Base-by-base conservation (phyloP, 2,113 vertebrate genomes). In the Leptocoma aspasia region DNA sequence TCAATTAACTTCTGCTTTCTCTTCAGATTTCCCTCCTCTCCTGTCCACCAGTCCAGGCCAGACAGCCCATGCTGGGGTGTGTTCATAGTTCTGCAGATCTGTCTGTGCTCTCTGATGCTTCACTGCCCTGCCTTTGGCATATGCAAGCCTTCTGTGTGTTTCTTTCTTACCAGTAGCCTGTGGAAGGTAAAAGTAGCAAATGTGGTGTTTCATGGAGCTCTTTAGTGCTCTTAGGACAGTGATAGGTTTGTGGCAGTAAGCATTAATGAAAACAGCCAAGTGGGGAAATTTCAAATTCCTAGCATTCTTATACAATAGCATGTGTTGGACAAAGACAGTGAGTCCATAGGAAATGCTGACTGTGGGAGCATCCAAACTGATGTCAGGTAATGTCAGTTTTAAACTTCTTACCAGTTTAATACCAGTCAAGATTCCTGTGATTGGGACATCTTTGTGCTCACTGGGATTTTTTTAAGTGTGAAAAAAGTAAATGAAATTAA, bases 1-100 rank as follows among this genome's bases (percentile, higher is more conserved):
- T 68, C 53, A 56, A 15, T 87, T 71, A 79, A 20, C 10, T 75
- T 69, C 18, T 64, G 6, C 13, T 49, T 89, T 82, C 9, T 75
- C 27, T 23, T 70, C 47, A 68, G n/a, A 8, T 57, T 90, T 76
- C 8, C 9, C 30, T 78, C 4, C 18, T 68, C 12, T 90, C 7
- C 13, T 53, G 39, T 52, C 15, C 23, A 6, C 3, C 0, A 35
- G 17, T 49, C 11, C 17, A 68, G 24, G 37, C 27, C 18, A 4
- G 44, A 3, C 28, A 82, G 49, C 9, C 31, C 1, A 0, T 17
- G 18, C 21, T 63, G 7, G 11, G 39, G 8, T 49, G 6, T 41
- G 22, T 61, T 70, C 10, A 5, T 47, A 50, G 27, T 22, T 75
- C 35, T 53, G 24, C 26, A n/a, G 10, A 10, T 14, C 24, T 2